Percentiles rank a stretch among this genome's conserved stretches.
These are phyloP conservation scores for Ypsolopha sequella DNA, from an alignment of 2,888 invertebrate species.

Conservation along the genomic window DNA sequence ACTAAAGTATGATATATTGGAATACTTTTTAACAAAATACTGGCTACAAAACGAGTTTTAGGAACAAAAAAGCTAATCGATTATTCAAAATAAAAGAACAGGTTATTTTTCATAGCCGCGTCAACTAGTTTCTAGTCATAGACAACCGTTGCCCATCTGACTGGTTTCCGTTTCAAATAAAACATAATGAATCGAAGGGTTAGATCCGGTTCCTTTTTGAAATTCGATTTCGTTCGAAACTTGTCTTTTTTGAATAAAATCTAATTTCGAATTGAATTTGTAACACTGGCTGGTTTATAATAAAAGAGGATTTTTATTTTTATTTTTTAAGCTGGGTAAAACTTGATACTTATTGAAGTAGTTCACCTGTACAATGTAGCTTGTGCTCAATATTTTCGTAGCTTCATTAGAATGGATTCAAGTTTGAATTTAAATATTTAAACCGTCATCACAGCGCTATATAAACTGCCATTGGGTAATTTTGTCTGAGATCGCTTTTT, in stretches of 20 bases:
- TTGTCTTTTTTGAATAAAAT: conserved; percentile 17
- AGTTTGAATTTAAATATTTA: too few relatives aligned
- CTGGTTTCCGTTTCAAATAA: neutral
- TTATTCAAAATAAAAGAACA: conserved; percentile 21
- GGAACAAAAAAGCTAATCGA: conserved; percentile 11
- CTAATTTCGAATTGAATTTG: conserved; percentile 13
- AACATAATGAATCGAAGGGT: conserved; percentile 6
- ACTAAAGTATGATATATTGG: too few relatives aligned
- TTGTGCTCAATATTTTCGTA: too few relatives aligned
- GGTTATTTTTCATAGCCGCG: conserved; percentile 16
- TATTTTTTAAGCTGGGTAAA: too few relatives aligned
- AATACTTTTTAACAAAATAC: neutral
- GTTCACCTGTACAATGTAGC: too few relatives aligned
- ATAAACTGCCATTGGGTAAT: too few relatives aligned
- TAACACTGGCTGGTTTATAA: conserved; percentile 11
- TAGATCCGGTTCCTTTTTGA: conserved; percentile 17
- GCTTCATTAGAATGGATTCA: too few relatives aligned
- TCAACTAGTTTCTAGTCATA: conserved; percentile 14
- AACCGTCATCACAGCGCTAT: too few relatives aligned
- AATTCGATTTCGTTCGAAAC: conserved; percentile 22
- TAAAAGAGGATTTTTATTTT: neutral
- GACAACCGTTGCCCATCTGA: neutral
- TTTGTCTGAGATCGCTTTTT: too few relatives aligned
- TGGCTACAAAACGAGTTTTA: neutral
- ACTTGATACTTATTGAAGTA: too few relatives aligned